Percentiles rank a stretch among this genome's conserved stretches.
Evolutionary conservation across 2,888 invertebrate species (phyloP).

Genomic region (Parnassius smintheus): DNA sequence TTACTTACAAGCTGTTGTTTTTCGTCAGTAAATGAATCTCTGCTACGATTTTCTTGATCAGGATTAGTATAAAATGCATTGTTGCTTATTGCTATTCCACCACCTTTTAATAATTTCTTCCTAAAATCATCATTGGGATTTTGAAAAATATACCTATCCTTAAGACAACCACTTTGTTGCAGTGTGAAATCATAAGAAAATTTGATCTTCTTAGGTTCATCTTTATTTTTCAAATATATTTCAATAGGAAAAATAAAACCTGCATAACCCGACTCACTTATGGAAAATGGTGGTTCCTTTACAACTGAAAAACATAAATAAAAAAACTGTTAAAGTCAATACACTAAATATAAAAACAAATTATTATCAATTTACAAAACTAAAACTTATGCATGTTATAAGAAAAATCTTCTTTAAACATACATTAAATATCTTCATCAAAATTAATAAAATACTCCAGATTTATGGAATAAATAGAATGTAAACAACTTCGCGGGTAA

Average conservation of each 20-base stretch:
- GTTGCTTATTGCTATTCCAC: constrained; percentile 82
- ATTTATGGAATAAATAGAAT: background rate
- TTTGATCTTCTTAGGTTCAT: constrained; percentile 92
- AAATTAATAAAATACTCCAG: no score
- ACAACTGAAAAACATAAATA: constrained; percentile 83
- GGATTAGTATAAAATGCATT: constrained; percentile 73
- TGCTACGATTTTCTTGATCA: constrained; percentile 79
- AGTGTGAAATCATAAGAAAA: constrained; percentile 93
- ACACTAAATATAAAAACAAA: background rate
- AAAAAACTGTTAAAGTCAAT: constrained; percentile 10
- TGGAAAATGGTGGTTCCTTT: constrained; percentile 94
- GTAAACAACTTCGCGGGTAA: constrained; percentile 18
- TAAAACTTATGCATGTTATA: background rate
- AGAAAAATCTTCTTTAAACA: constrained; percentile 3
- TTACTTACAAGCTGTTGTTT: constrained; percentile 85
- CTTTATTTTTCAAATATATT: constrained; percentile 92
- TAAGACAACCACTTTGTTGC: constrained; percentile 87
- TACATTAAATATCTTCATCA: background rate
- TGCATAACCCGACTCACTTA: constrained; percentile 97
- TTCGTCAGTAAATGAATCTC: constrained; percentile 81
- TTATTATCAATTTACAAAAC: constrained; percentile 19
- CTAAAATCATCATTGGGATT: constrained; percentile 94
- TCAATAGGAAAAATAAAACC: constrained; percentile 95
- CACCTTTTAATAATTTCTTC: constrained; percentile 92
- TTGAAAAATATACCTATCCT: constrained; percentile 91